Evolutionary conservation across 2,113 vertebrate genomes (phyloP).

Genomic region (Phycodurus eques): DNA sequence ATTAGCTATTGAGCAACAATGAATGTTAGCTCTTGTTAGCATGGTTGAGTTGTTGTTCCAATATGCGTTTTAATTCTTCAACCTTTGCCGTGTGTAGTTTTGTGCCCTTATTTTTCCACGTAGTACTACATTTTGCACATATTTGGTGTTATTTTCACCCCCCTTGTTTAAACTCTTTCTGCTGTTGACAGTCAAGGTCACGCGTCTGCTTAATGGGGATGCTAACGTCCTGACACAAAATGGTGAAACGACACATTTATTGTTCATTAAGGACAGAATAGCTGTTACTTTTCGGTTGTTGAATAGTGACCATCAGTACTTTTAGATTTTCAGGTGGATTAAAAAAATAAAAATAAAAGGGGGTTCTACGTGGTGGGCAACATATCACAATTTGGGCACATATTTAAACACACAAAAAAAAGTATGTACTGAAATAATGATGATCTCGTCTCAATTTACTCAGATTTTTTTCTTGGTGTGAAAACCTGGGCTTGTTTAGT

Average conservation of each 20-base stretch:
- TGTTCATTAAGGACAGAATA: not conserved
- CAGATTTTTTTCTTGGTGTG: too few species aligned
- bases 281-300: too few species aligned
- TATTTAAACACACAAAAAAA: too few species aligned
- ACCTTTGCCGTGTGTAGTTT: not conserved
- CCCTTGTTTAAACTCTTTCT: not conserved
- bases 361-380: not conserved
- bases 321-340: too few species aligned
- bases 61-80: not conserved
- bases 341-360: not conserved
- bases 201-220: not conserved
- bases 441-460: too few species aligned
- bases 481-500: too few species aligned
- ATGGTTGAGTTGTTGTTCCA: too few species aligned
- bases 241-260: not conserved
- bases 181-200: constrained; percentile 42
- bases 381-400: too few species aligned
- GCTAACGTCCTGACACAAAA: not conserved
- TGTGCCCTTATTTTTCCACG: not conserved
- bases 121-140: not conserved
- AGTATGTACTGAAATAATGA: too few species aligned
- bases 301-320: too few species aligned
- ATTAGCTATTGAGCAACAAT: not conserved
- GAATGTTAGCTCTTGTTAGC: not conserved
- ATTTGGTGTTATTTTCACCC: not conserved